A percentile compares a stretch with the other conserved stretches of the same genome.
These are phyloP conservation scores for Drosophila paranaensis DNA, from an alignment of 2,888 invertebrate species.

Conservation along the genomic window DNA sequence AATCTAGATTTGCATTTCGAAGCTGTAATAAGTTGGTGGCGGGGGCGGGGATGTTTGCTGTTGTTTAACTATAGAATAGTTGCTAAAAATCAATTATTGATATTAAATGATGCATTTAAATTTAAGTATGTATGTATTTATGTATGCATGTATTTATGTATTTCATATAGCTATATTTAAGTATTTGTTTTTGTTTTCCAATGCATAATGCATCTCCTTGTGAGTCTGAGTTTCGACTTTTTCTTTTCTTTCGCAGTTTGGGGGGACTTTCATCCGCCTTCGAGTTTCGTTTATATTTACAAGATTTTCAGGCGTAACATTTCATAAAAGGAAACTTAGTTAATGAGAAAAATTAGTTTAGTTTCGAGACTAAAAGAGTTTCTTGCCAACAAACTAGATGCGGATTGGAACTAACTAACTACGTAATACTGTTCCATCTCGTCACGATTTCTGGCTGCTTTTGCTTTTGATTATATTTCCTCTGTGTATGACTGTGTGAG, in stretches of 20 bases:
- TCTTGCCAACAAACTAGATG: not conserved
- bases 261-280: constrained; percentile 85
- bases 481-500: constrained; percentile 14
- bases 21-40: constrained; percentile 58
- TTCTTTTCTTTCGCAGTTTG: constrained; percentile 19
- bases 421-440: constrained; percentile 45
- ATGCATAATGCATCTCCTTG: constrained; percentile 35
- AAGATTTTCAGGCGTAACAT: constrained; percentile 51
- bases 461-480: constrained; percentile 2
- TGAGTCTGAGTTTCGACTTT: not conserved
- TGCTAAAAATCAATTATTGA: constrained; percentile 71
- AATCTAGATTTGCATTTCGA: constrained; percentile 73
- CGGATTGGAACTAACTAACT: constrained; percentile 5
- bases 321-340: constrained; percentile 30
- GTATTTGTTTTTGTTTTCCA: constrained; percentile 30
- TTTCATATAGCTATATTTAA: constrained; percentile 35
- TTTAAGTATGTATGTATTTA: constrained; percentile 50
- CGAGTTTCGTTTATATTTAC: constrained; percentile 60
- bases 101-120: constrained; percentile 64
- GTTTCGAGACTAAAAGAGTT: constrained; percentile 1
- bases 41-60: not conserved
- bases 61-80: constrained; percentile 60
- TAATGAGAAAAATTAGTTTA: not conserved
- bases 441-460: constrained; percentile 24
- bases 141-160: constrained; percentile 19